Evolutionary conservation across 1,140 invertebrate genomes (phyloP).

Genomic region (Bombus affinis): DNA sequence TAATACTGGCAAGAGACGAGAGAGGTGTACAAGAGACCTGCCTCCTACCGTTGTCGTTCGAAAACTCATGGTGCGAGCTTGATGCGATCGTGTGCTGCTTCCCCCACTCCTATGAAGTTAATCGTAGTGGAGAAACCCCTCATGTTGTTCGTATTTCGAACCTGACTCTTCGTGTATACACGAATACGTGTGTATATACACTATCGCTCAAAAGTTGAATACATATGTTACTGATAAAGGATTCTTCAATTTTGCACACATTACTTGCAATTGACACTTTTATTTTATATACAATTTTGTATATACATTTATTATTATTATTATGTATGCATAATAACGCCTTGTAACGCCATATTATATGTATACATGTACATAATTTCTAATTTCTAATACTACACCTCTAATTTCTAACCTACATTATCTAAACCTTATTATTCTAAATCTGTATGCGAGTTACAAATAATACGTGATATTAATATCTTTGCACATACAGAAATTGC

Average conservation of each 20-base stretch:
- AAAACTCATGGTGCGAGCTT: slow-evolving; percentile 69
- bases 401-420: neutral
- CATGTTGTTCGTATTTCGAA: slow-evolving; percentile 52
- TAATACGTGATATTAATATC: neutral
- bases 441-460: neutral
- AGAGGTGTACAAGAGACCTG: slow-evolving; percentile 41
- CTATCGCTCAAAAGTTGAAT: slow-evolving; percentile 17
- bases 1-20: neutral
- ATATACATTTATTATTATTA: neutral
- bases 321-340: neutral
- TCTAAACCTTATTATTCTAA: neutral
- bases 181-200: slow-evolving; percentile 28
- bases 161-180: slow-evolving; percentile 37
- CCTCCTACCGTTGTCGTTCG: slow-evolving; percentile 66
- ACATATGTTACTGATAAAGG: neutral
- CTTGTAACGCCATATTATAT: no score
- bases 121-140: slow-evolving; percentile 51
- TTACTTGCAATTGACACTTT: neutral
- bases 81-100: slow-evolving; percentile 56
- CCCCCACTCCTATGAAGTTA: slow-evolving; percentile 35
- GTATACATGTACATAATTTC: no score
- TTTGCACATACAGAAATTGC: neutral
- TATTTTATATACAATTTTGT: neutral
- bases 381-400: neutral
- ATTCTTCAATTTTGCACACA: neutral